Evolutionary conservation across 2,888 invertebrate genomes (phyloP).

Genomic region (Caenorhabditis drosophilae): DNA sequence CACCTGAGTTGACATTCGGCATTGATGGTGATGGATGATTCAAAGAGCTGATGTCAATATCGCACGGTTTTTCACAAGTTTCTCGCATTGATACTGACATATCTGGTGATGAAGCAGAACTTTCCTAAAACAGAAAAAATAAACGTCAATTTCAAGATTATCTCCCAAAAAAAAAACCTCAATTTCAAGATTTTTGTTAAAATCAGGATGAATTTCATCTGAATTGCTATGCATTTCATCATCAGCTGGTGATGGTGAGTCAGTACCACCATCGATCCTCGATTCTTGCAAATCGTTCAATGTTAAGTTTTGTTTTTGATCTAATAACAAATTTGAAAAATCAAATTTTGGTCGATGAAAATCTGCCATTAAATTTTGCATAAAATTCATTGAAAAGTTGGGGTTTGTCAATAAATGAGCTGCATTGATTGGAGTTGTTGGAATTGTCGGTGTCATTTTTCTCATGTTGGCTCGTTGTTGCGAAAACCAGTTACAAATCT

Average conservation of each 20-base stretch:
- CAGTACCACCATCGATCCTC: slow-evolving; percentile 64
- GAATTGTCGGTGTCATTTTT: slow-evolving; percentile 7
- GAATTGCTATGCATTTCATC: slow-evolving; percentile 58
- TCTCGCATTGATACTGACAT: slow-evolving; percentile 39
- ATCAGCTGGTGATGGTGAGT: slow-evolving; percentile 65
- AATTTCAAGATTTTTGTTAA: slow-evolving; percentile 17
- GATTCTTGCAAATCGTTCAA: slow-evolving; percentile 34
- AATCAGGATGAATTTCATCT: slow-evolving; percentile 40
- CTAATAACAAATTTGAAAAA: slow-evolving; percentile 8
- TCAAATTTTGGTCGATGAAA: slow-evolving; percentile 27
- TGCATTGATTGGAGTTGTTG: slow-evolving; percentile 4
- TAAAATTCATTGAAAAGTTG: slow-evolving; percentile 17
- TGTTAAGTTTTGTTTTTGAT: slow-evolving; percentile 1
- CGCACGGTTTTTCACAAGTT: no score
- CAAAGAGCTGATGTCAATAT: slow-evolving; percentile 28
- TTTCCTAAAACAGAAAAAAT: slow-evolving; percentile 49
- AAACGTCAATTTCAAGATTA: neutral
- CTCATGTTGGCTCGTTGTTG: slow-evolving; percentile 78
- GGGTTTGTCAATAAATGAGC: slow-evolving; percentile 18
- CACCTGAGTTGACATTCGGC: slow-evolving; percentile 28
- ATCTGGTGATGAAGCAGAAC: slow-evolving; percentile 59
- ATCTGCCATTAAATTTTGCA: slow-evolving; percentile 14
- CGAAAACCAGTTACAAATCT: slow-evolving; percentile 78
- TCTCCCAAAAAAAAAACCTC: slow-evolving; percentile 3
- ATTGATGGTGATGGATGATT: slow-evolving; percentile 24